A percentile compares a stretch with the other conserved stretches of the same genome.
These are phyloP conservation scores for Coccyzus lansbergi DNA, from an alignment of 2,797 vertebrate species.

Conservation along the genomic window DNA sequence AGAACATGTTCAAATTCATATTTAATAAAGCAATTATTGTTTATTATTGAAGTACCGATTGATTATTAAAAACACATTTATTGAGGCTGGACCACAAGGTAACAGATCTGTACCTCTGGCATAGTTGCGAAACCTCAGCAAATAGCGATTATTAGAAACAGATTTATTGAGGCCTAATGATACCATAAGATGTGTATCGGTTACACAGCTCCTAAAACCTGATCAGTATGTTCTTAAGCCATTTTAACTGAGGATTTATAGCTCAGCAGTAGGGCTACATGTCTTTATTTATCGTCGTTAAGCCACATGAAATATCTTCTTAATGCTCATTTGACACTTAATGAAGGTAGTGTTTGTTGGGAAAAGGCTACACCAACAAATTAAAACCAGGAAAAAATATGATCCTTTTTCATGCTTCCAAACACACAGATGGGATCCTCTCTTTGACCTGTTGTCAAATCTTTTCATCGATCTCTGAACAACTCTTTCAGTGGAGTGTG, in stretches of 20 bases:
- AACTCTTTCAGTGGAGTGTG: rapidly evolving
- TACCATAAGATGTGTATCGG: constrained; percentile 59
- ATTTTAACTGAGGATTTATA: constrained; percentile 53
- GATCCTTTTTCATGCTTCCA: background rate
- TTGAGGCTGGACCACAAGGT: constrained; percentile 73
- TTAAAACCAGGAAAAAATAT: background rate
- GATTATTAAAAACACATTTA: constrained; percentile 81
- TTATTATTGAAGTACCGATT: constrained; percentile 75
- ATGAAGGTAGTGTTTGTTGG: background rate
- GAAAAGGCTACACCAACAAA: background rate
- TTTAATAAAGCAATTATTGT: constrained; percentile 73
- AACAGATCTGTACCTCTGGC: constrained; percentile 74
- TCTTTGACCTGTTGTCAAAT: background rate
- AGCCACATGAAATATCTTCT: constrained; percentile 7
- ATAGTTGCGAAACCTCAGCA: constrained; percentile 73
- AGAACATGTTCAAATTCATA: constrained; percentile 38
- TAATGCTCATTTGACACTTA: constrained; percentile 38
- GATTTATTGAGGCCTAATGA: constrained; percentile 68
- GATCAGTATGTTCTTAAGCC: constrained; percentile 39
- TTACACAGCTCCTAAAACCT: constrained; percentile 75
- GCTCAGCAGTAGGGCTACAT: constrained; percentile 42
- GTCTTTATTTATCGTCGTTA: constrained; percentile 29
- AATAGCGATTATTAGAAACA: constrained; percentile 79
- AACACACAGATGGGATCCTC: background rate
- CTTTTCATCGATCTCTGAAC: background rate